A percentile compares a stretch with the other conserved stretches of the same genome.
These are phyloP conservation scores for Phalloptychus januarius DNA, from an alignment of 2,797 vertebrate genomes.

Conservation along the genomic window DNA sequence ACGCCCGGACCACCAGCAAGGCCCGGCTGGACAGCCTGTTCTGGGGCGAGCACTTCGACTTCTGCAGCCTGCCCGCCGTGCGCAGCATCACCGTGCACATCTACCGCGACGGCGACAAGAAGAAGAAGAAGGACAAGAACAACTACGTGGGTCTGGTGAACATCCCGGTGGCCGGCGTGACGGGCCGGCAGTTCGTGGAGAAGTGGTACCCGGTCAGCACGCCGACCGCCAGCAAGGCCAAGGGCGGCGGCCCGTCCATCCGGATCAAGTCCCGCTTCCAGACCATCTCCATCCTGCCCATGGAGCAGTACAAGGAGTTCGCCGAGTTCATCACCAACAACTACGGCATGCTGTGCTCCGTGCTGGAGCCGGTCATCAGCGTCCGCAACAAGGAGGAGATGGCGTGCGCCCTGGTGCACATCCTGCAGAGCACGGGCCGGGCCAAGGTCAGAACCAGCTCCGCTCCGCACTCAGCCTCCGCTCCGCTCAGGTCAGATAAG, in stretches of 20 bases:
- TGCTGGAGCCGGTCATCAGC: conserved; percentile 95
- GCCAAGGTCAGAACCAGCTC: conserved; percentile 84
- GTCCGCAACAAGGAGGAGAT: conserved; percentile 97
- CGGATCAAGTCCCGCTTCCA: conserved; percentile 95
- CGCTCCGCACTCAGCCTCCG: background rate
- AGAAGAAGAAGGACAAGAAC: conserved; percentile 97
- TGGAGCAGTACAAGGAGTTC: conserved; percentile 99
- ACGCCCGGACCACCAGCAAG: conserved; percentile 96
- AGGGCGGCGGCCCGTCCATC: conserved; percentile 89
- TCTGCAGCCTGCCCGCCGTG: conserved; percentile 85
- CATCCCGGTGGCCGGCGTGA: conserved; percentile 88
- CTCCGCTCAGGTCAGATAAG: too few species aligned
- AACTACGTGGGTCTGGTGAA: conserved; percentile 95
- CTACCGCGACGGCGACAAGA: conserved; percentile 94
- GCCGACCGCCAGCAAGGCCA: conserved; percentile 89
- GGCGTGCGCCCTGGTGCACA: conserved; percentile 94
- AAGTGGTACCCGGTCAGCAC: conserved; percentile 98
- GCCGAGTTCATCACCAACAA: conserved; percentile 95
- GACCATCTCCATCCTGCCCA: conserved; percentile 92
- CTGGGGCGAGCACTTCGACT: conserved; percentile 97
- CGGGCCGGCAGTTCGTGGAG: conserved; percentile 92
- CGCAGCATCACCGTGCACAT: conserved; percentile 93
- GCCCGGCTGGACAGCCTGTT: conserved; percentile 92
- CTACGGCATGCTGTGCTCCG: conserved; percentile 91
- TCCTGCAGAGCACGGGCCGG: conserved; percentile 94